Conservation (phyloP, 2,797 vertebrate genomes). For the Mionectes olivaceus region DNA sequence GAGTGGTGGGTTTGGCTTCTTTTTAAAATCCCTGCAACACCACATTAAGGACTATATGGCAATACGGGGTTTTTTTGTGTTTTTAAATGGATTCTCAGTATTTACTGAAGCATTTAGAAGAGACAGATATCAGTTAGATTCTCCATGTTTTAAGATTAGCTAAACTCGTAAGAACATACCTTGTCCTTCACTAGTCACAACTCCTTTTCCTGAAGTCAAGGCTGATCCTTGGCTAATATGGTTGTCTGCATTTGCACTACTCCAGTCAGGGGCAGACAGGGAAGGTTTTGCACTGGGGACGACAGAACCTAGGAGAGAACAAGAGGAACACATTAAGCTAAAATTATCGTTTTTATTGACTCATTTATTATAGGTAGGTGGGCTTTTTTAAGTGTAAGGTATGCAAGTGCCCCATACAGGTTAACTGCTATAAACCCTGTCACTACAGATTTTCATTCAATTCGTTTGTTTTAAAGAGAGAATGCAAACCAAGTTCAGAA, state of each 20-base stretch:
- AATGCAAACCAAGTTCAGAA: neutral
- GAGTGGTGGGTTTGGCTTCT: neutral
- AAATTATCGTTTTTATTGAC: neutral
- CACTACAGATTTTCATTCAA: neutral
- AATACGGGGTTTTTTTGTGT: neutral
- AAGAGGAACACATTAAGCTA: neutral
- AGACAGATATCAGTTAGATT: neutral
- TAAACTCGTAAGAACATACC: conserved; percentile 39
- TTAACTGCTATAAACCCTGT: neutral
- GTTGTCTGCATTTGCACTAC: conserved; percentile 60
- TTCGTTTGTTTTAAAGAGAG: neutral
- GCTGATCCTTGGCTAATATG: conserved; percentile 60
- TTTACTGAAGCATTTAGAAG: neutral
- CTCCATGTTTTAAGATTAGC: neutral
- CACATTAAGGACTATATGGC: neutral
- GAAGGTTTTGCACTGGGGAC: conserved; percentile 63
- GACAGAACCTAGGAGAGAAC: conserved; percentile 33
- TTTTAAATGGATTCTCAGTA: neutral
- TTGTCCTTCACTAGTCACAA: conserved; percentile 60
- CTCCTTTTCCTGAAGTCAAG: conserved; percentile 50
- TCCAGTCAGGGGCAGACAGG: conserved; percentile 72
- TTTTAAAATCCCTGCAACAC: neutral
- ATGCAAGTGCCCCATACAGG: neutral
- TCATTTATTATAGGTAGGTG: neutral
- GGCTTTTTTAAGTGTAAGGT: neutral